Percentiles rank a stretch among this genome's conserved stretches.
These are phyloP conservation scores for Hydropsyche betteni DNA, from an alignment of 2,888 invertebrate species.

Conservation along the genomic window DNA sequence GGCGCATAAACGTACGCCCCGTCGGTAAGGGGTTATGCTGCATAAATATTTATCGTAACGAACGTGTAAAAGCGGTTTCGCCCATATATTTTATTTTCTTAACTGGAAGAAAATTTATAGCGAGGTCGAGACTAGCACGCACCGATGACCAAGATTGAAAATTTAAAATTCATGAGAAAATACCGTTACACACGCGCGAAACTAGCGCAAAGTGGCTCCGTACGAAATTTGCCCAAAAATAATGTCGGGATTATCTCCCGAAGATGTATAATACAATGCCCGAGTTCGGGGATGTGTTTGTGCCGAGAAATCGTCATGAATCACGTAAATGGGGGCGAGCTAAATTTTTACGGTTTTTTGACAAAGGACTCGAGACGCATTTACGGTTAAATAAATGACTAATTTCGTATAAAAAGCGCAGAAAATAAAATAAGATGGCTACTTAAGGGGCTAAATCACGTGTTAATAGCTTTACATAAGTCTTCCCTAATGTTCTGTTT, in stretches of 20 bases:
- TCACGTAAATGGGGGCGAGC: slow-evolving; percentile 4
- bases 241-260: no score
- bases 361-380: slow-evolving; percentile 26
- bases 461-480: slow-evolving; percentile 49
- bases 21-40: not conserved
- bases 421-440: slow-evolving; percentile 42
- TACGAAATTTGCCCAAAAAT: no score
- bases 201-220: no score
- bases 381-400: slow-evolving; percentile 41
- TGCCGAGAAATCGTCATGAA: not conserved
- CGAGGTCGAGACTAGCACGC: not conserved
- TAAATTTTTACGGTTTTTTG: slow-evolving; percentile 6
- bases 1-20: no score
- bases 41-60: slow-evolving; percentile 16
- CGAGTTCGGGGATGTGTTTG: not conserved
- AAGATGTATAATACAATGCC: not conserved
- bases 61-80: not conserved
- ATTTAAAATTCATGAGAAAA: slow-evolving; percentile 21
- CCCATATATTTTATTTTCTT: not conserved
- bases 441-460: slow-evolving; percentile 50
- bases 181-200: not conserved
- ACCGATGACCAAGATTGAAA: not conserved
- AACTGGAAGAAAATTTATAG: slow-evolving; percentile 12
- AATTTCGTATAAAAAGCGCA: slow-evolving; percentile 35
- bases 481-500: slow-evolving; percentile 39